phyloP scores from a whole-genome alignment of 1,140 invertebrate genomes.

The Cylas formicarius region DNA sequence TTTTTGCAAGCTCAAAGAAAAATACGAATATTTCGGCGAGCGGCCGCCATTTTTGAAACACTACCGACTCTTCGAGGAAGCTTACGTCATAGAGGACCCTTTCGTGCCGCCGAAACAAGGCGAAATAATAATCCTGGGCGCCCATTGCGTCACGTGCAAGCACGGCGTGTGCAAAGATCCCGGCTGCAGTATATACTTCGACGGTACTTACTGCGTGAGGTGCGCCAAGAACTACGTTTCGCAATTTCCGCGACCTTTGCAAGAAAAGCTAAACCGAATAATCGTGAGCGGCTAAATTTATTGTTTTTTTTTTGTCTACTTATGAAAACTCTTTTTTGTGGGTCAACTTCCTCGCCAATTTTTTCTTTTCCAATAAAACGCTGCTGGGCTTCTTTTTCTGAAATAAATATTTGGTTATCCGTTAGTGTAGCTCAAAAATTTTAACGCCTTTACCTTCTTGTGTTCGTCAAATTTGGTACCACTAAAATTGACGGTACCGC shows the following conservation, averaged over 20 bases:
- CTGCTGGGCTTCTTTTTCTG: conserved; percentile 37
- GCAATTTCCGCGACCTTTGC: conserved; percentile 51
- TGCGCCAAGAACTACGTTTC: conserved; percentile 57
- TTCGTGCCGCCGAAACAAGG: conserved; percentile 61
- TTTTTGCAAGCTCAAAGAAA: conserved; percentile 57
- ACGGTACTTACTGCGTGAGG: conserved; percentile 59
- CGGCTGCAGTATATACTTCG: conserved; percentile 75
- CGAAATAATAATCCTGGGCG: conserved; percentile 66
- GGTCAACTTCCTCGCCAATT: conserved; percentile 32
- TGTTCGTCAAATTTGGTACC: too few species aligned
- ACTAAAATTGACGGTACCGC: too few species aligned
- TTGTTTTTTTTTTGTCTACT: conserved; percentile 1
- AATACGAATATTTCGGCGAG: conserved; percentile 64
- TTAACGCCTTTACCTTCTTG: too few species aligned
- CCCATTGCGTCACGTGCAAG: conserved; percentile 61
- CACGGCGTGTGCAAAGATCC: conserved; percentile 61
- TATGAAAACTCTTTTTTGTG: not conserved
- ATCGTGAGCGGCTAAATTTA: conserved; percentile 7
- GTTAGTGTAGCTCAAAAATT: too few species aligned
- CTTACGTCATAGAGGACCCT: conserved; percentile 76
- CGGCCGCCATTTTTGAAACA: conserved; percentile 60
- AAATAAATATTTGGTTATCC: too few species aligned
- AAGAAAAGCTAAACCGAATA: conserved; percentile 37
- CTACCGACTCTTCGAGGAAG: conserved; percentile 49
- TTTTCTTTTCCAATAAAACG: conserved; percentile 29